phyloP scores from a whole-genome alignment of 2,113 vertebrate species.

The Atherinomorus stipes region DNA sequence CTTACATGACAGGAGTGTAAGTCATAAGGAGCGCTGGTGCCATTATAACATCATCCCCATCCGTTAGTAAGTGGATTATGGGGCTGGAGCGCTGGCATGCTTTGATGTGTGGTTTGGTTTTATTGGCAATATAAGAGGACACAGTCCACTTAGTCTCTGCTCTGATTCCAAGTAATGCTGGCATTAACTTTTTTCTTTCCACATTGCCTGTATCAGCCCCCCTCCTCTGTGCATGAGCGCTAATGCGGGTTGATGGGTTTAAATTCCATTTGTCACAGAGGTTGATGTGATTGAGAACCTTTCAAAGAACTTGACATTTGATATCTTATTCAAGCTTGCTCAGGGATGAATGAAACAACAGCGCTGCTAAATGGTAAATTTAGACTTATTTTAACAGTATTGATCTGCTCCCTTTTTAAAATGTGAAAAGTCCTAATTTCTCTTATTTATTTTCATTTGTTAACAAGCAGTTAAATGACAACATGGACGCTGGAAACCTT shows the following conservation, averaged over 20 bases:
- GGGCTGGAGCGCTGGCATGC: conserved; percentile 65
- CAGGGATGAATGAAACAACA: conserved; percentile 17
- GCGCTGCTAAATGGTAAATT: background rate
- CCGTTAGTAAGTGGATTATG: conserved; percentile 81
- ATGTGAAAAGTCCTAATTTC: background rate
- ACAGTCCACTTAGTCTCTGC: conserved; percentile 77
- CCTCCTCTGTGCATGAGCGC: conserved; percentile 31
- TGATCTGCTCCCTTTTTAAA: background rate
- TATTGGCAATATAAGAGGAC: conserved; percentile 78
- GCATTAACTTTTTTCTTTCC: conserved; percentile 65
- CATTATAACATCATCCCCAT: conserved; percentile 76
- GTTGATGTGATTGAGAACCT: conserved; percentile 72
- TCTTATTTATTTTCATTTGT: background rate
- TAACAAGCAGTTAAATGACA: background rate
- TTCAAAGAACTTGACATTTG: conserved; percentile 62
- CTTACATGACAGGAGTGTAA: conserved; percentile 69
- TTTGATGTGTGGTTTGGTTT: conserved; percentile 78
- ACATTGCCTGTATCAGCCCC: conserved; percentile 50
- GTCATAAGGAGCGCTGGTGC: conserved; percentile 66
- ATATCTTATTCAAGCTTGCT: conserved; percentile 46
- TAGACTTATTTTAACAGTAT: background rate
- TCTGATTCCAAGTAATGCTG: conserved; percentile 76
- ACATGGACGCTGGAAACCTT: background rate
- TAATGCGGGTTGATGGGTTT: conserved; percentile 75
- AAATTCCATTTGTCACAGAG: conserved; percentile 73